Conservation (phyloP, 1,140 invertebrate genomes). For the Zaprionus lachaisei region DNA sequence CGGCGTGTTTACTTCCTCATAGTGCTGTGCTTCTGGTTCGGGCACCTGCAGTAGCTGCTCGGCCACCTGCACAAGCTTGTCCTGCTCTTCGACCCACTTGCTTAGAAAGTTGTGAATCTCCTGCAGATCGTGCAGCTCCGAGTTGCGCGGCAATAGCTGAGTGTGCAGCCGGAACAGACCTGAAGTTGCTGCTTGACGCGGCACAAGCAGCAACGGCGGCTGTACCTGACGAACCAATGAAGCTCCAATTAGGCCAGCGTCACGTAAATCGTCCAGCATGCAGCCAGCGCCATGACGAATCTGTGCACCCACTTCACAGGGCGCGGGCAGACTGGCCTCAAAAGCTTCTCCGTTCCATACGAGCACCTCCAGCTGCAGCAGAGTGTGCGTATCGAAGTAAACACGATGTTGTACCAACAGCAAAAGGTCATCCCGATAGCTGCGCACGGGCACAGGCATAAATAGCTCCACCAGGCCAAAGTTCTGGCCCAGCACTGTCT, state of each 20-base stretch:
- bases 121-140: slow-evolving; percentile 73
- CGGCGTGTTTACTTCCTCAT: slow-evolving; percentile 48
- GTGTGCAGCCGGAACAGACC: slow-evolving; percentile 73
- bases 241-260: slow-evolving; percentile 71
- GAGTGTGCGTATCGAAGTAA: slow-evolving; percentile 81
- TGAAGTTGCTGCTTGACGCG: slow-evolving; percentile 60
- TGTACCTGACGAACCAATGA: slow-evolving; percentile 65
- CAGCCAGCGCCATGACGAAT: slow-evolving; percentile 75
- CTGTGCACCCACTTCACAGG: slow-evolving; percentile 79
- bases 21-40: neutral
- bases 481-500: slow-evolving; percentile 78
- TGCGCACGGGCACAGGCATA: slow-evolving; percentile 84
- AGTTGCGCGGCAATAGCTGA: slow-evolving; percentile 64
- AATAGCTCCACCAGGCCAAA: slow-evolving; percentile 83
- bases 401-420: slow-evolving; percentile 85
- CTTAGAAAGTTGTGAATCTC: slow-evolving; percentile 75
- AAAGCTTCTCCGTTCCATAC: slow-evolving; percentile 85
- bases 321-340: slow-evolving; percentile 84
- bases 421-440: slow-evolving; percentile 85
- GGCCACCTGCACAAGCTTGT: slow-evolving; percentile 40
- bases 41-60: slow-evolving; percentile 24
- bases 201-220: slow-evolving; percentile 80
- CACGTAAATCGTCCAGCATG: slow-evolving; percentile 77
- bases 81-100: slow-evolving; percentile 67
- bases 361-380: slow-evolving; percentile 84